Evolutionary conservation across 1,140 invertebrate species (phyloP).

Genomic region (Liolophura sinensis): DNA sequence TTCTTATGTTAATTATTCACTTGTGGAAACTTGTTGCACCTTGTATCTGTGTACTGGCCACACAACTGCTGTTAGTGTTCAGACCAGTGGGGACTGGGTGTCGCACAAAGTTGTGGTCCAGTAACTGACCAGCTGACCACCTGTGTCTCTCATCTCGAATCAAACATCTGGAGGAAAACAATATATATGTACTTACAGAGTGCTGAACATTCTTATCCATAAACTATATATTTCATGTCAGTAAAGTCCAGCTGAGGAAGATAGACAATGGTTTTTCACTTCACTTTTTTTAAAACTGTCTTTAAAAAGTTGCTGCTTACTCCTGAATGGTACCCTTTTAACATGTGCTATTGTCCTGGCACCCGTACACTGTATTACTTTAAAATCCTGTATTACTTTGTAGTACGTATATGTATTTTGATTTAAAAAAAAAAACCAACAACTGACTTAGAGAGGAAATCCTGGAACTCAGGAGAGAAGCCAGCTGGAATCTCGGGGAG

Average conservation of each 20-base stretch:
- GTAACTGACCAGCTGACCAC: constrained; percentile 70
- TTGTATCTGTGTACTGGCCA: too few relatives aligned
- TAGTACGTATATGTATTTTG: neutral
- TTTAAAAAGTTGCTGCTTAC: too few relatives aligned
- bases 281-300: too few relatives aligned
- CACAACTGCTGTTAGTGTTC: too few relatives aligned
- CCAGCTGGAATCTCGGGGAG: constrained; percentile 61
- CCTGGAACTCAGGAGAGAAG: constrained; percentile 67
- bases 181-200: too few relatives aligned
- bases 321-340: too few relatives aligned
- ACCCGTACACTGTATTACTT: constrained; percentile 8
- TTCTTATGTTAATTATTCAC: too few relatives aligned
- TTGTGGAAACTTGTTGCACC: too few relatives aligned
- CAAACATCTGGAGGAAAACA: constrained; percentile 63
- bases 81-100: constrained; percentile 19
- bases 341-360: constrained; percentile 6
- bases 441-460: constrained; percentile 71
- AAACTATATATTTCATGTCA: too few relatives aligned
- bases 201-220: too few relatives aligned
- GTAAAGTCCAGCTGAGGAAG: too few relatives aligned
- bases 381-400: neutral
- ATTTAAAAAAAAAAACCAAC: constrained; percentile 3
- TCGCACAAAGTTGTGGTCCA: constrained; percentile 65
- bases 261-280: too few relatives aligned
- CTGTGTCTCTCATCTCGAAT: constrained; percentile 68